These are phyloP conservation scores for Carcinoscorpius rotundicauda DNA, from an alignment of 1,140 invertebrate genomes.

Conservation along the genomic window DNA sequence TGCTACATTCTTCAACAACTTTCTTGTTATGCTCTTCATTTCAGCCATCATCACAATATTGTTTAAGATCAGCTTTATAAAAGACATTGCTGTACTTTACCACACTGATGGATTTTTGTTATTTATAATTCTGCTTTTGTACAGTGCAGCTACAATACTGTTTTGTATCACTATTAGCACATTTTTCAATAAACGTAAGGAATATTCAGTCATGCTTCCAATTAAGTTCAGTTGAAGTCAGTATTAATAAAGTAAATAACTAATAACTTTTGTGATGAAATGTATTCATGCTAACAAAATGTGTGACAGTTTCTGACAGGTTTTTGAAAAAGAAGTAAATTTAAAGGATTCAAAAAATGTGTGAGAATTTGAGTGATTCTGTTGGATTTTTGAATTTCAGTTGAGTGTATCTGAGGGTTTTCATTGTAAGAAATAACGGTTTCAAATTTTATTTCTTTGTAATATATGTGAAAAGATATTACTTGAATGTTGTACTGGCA, in stretches of 20 bases:
- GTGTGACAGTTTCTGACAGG: no score
- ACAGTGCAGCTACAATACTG: conserved; percentile 20
- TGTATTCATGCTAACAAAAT: no score
- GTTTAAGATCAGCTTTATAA: conserved; percentile 35
- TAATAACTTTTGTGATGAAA: no score
- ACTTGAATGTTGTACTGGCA: no score
- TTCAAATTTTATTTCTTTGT: no score
- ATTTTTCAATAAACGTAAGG: conserved; percentile 21
- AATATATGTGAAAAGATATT: no score
- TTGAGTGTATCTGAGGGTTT: background rate
- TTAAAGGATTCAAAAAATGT: no score
- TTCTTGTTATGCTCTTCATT: conserved; percentile 40
- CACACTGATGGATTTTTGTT: conserved; percentile 43
- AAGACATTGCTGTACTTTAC: conserved; percentile 36
- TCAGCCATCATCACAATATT: conserved; percentile 37
- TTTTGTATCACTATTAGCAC: conserved; percentile 23
- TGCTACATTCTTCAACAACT: conserved; percentile 45
- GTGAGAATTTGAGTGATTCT: no score
- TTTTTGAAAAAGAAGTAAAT: no score
- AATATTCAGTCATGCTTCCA: background rate
- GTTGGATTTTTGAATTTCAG: background rate
- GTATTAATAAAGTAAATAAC: background rate
- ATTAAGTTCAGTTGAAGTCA: no score
- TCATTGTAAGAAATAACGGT: no score
- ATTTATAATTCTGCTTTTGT: conserved; percentile 9